phyloP scores from a whole-genome alignment of 1,140 invertebrate species.

The Brachionus manjavacas region DNA sequence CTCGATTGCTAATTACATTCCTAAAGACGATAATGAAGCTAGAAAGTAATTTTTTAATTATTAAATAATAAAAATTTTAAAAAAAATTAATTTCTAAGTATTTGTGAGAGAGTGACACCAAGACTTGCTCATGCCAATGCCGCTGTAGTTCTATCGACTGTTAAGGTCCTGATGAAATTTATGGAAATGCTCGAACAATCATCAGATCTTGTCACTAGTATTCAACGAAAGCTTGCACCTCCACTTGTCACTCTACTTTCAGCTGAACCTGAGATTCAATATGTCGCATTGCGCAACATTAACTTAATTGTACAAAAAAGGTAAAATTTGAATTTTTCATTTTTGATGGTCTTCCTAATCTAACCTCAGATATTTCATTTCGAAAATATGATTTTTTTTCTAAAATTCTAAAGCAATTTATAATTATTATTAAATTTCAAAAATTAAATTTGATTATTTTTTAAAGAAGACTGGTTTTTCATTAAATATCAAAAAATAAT shows the following conservation, averaged over 20 bases:
- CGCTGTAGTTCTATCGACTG: slow-evolving; percentile 95
- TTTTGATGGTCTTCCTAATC: background rate
- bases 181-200: slow-evolving; percentile 92
- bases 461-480: background rate
- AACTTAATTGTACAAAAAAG: slow-evolving; percentile 96
- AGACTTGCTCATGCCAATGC: slow-evolving; percentile 97
- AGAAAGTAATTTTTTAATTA: slow-evolving; percentile 63
- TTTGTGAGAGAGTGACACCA: slow-evolving; percentile 96
- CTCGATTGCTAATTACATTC: slow-evolving; percentile 91
- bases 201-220: slow-evolving; percentile 77
- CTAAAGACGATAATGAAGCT: slow-evolving; percentile 95
- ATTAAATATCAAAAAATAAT: too few relatives aligned
- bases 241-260: slow-evolving; percentile 96
- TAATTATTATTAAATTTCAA: slow-evolving; percentile 18
- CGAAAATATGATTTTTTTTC: background rate
- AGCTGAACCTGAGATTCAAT: slow-evolving; percentile 96
- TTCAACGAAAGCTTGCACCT: slow-evolving; percentile 90
- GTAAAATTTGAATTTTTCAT: slow-evolving; percentile 51
- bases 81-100: slow-evolving; percentile 54
- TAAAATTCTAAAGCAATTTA: background rate
- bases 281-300: slow-evolving; percentile 95
- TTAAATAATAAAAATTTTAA: background rate
- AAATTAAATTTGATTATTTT: background rate
- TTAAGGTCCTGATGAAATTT: slow-evolving; percentile 94
- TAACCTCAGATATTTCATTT: background rate